phyloP scores from a whole-genome alignment of 2,888 invertebrate species.

The Perdita meconis region DNA sequence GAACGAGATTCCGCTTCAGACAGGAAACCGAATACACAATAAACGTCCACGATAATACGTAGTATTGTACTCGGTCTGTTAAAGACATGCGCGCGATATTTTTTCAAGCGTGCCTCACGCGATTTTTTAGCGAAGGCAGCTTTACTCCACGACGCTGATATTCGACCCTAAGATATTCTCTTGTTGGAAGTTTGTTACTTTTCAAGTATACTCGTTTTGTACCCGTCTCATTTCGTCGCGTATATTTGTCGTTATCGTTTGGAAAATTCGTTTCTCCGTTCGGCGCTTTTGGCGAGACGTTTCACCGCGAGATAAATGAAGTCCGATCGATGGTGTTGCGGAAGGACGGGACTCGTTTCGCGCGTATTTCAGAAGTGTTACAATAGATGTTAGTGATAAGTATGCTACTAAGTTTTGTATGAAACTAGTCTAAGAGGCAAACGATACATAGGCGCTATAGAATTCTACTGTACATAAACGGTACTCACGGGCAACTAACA shows the following conservation, averaged over 20 bases:
- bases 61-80: constrained; percentile 57
- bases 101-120: constrained; percentile 37
- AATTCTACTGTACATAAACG: constrained; percentile 55
- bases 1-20: constrained; percentile 35
- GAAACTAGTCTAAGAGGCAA: constrained; percentile 74
- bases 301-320: constrained; percentile 9
- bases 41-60: constrained; percentile 60
- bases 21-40: constrained; percentile 51
- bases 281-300: not conserved
- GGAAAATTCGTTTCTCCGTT: not conserved
- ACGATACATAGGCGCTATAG: constrained; percentile 50
- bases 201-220: constrained; percentile 48
- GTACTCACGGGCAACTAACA: constrained; percentile 53
- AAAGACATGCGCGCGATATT: constrained; percentile 42
- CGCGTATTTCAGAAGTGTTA: constrained; percentile 16
- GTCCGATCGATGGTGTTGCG: constrained; percentile 1
- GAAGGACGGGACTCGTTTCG: not conserved
- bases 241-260: constrained; percentile 37
- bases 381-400: constrained; percentile 58
- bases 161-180: constrained; percentile 40
- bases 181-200: constrained; percentile 44
- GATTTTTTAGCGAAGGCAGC: constrained; percentile 55
- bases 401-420: constrained; percentile 71
- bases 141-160: constrained; percentile 35
- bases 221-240: constrained; percentile 16